phyloP scores from a whole-genome alignment of 1,140 invertebrate species.

The Zaprionus gabonicus region DNA sequence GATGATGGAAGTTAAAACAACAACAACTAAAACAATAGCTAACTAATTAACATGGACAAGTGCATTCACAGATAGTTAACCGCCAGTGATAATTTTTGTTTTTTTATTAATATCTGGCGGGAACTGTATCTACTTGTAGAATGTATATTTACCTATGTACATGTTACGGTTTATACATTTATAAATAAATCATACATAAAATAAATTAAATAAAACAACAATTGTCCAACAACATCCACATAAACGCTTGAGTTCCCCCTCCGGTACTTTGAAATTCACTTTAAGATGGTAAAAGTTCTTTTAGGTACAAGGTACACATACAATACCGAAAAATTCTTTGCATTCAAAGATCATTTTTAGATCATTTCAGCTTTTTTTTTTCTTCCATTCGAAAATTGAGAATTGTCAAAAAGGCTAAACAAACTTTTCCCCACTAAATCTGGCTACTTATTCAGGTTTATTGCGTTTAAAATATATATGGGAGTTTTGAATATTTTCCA shows the following conservation, averaged over 20 bases:
- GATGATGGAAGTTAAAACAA: conserved; percentile 1
- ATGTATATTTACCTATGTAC: conserved; percentile 7
- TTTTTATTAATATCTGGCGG: conserved; percentile 16
- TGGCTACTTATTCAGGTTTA: too few species aligned
- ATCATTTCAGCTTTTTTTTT: too few species aligned
- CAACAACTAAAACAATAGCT: conserved; percentile 14
- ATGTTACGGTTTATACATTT: conserved; percentile 39
- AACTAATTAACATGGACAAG: conserved; percentile 6
- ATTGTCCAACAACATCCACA: conserved; percentile 23
- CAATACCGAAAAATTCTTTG: too few species aligned
- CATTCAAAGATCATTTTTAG: too few species aligned
- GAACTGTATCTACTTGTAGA: conserved; percentile 2
- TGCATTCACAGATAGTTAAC: conserved; percentile 2
- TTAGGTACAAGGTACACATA: too few species aligned
- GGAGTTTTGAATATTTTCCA: too few species aligned
- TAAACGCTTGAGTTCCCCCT: background rate
- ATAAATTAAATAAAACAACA: conserved; percentile 37
- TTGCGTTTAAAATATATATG: too few species aligned
- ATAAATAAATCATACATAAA: conserved; percentile 30
- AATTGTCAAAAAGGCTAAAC: too few species aligned
- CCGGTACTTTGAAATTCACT: too few species aligned
- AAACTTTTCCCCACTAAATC: too few species aligned
- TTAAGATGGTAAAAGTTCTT: too few species aligned
- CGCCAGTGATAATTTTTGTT: conserved; percentile 13
- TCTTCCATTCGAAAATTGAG: too few species aligned